phyloP scores from a whole-genome alignment of 2,113 vertebrate species.

The Oxygymnocypris stewartii region DNA sequence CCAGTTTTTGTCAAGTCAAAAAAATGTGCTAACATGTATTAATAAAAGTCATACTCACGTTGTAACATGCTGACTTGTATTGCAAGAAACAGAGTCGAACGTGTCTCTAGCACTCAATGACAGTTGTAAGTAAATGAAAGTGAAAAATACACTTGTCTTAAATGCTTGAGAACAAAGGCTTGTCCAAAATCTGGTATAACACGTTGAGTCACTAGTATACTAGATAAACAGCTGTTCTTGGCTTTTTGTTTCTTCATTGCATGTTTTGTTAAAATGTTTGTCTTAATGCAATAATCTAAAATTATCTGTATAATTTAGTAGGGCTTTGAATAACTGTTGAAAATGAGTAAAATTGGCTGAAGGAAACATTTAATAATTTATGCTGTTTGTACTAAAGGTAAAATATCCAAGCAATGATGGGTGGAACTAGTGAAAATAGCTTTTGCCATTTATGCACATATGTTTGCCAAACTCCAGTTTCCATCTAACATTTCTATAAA shows the following conservation, averaged over 20 bases:
- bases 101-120: not conserved
- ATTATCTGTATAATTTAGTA: not conserved
- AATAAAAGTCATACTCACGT: not conserved
- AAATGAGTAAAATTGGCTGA: not conserved
- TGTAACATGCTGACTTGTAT: conserved; percentile 9
- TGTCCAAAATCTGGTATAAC: conserved; percentile 2
- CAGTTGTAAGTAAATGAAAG: conserved; percentile 9
- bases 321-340: not conserved
- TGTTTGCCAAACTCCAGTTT: not conserved
- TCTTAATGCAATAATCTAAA: not conserved
- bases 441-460: not conserved
- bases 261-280: not conserved
- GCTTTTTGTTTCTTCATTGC: not conserved
- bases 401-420: not conserved
- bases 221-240: not conserved
- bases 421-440: not conserved
- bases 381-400: not conserved
- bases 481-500: not conserved
- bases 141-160: not conserved
- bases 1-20: not conserved
- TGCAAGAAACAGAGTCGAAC: not conserved
- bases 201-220: not conserved
- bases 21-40: not conserved
- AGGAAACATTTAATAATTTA: not conserved
- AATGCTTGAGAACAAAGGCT: not conserved